Conservation (phyloP, 2,888 invertebrate genomes). For the Mesochorus sp. region DNA sequence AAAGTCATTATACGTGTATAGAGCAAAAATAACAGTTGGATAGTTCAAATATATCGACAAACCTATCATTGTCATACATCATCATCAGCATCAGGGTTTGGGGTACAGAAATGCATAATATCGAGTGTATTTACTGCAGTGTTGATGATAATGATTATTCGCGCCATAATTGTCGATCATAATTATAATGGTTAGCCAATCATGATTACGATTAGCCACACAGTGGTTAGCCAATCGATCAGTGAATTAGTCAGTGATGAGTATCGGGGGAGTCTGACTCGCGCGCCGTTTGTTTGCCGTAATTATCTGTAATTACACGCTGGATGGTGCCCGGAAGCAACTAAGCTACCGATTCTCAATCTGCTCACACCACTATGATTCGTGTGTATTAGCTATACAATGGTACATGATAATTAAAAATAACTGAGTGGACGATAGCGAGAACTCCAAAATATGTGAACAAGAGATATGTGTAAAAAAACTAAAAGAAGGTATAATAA, state of each 20-base stretch:
- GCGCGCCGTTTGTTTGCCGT: slow-evolving; percentile 58
- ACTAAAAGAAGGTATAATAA: no score
- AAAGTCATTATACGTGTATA: background rate
- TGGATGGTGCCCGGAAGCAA: slow-evolving; percentile 31
- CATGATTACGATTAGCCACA: slow-evolving; percentile 40
- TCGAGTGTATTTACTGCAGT: slow-evolving; percentile 18
- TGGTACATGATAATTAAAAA: background rate
- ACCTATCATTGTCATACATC: slow-evolving; percentile 17
- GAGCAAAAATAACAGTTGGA: background rate
- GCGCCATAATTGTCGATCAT: slow-evolving; percentile 58
- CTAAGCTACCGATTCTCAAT: slow-evolving; percentile 37
- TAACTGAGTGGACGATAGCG: background rate
- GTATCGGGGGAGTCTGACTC: slow-evolving; percentile 46
- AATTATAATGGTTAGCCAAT: slow-evolving; percentile 51
- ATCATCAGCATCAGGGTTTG: slow-evolving; percentile 10
- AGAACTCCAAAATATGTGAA: no score
- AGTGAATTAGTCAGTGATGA: slow-evolving; percentile 60
- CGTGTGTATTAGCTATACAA: background rate
- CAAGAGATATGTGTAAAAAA: no score
- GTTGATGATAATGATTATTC: slow-evolving; percentile 54
- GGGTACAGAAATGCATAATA: slow-evolving; percentile 18
- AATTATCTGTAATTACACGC: slow-evolving; percentile 58
- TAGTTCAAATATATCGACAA: slow-evolving; percentile 9
- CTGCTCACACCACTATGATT: background rate
- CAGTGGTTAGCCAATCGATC: slow-evolving; percentile 60